Base-by-base conservation (phyloP, 1,140 invertebrate species). In the Carposina sasakii region DNA sequence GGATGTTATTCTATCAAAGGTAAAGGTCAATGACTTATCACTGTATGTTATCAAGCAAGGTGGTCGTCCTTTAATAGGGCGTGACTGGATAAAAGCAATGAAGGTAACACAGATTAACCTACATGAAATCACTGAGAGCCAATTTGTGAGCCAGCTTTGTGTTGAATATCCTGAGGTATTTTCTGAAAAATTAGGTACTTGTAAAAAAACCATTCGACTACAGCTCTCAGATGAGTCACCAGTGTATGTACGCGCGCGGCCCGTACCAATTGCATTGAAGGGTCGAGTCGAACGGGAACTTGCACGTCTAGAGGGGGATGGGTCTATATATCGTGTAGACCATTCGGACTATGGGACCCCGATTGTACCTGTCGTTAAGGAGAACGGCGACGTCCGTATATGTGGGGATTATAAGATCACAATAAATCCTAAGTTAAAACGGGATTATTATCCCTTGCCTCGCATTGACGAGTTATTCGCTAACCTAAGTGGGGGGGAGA, bases 271-370 rank as follows among this genome's bases (percentile, higher is more conserved):
- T 3, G 73, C 81, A 4, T 40, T 86, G 33, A 60, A 58, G 41
- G 57, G 47, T 12, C 68, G 71, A 34, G 68, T 86, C 8, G 70
- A 78, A 24, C 46, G 52, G 2, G 83, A 87, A 52, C 48, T 85
- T 5, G 53, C 63, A 1, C 56, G 76, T 23, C 57, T 86, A 20
- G 62, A 67, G 30, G 17, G 49, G 2, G 57, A 73, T 28, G 63
- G 63, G 2, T 36, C 58, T 17, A 63, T 73, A 24, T 66, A 55
- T 36, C 47, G 51, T 4, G 57, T 70, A 3, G 57, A 63, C 1
- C 39, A 54, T 23, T 67, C 61, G 0, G 60, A 67, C 2, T 67
- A 54, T 30, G 63, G 62, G 2, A 68, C 62, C 1, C 62, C 60
- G 4, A 63, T 67, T 17, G 52, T 67, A 3, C 60, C 54, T 1